Base-by-base conservation (phyloP, 2,888 invertebrate species). In the Arrhopalites spinosus region DNA sequence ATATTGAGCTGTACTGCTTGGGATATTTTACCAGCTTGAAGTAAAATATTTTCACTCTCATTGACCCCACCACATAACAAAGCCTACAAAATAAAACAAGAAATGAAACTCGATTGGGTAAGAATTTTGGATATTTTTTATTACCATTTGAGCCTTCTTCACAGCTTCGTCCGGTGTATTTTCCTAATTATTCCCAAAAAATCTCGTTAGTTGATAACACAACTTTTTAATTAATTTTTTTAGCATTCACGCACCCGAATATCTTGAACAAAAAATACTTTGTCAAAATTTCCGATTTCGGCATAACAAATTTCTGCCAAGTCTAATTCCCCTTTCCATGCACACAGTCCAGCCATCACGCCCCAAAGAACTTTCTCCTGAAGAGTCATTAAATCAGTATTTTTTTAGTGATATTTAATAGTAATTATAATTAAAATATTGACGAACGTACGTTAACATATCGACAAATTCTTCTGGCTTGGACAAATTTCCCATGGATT, bases 231-330 rank as follows among this genome's bases (percentile, higher is more conserved):
- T n/a, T n/a, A n/a, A n/a, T n/a, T n/a, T 8, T 1, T 56, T 56
- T 20, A 59, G 23, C 15, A 59, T 11, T 20, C 11, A 11, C 64
- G 84, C 86, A 92, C 93, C 87, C 93, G 92, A 50, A 95, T 89
- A 84, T 93, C 89, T 83, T 93, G 93, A 81, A 95, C 90, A 83
- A 93, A 95, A 83, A 90, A 90, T 0, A 95, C 94, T 89, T 95
- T 94, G 83, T 95, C 92, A 76, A 89, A 91, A 86, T 94, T 91
- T 83, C 91, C 89, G n/a, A 96, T 91, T 13, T 93, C 93, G 11
- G 96, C 93, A 85, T 95, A 99, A 0, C 97, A 95, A 84, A 97
- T 94, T 87, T 98, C 98, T 20, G 98, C 96, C 7, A 95, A 92
- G 76, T 92, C 90, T 73, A 96, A 86, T 83, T 97, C 93, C 84